Percentiles rank a stretch among this genome's conserved stretches.
These are phyloP conservation scores for Halichoerus grypus DNA, from an alignment of 2,113 vertebrate species.

Conservation along the genomic window DNA sequence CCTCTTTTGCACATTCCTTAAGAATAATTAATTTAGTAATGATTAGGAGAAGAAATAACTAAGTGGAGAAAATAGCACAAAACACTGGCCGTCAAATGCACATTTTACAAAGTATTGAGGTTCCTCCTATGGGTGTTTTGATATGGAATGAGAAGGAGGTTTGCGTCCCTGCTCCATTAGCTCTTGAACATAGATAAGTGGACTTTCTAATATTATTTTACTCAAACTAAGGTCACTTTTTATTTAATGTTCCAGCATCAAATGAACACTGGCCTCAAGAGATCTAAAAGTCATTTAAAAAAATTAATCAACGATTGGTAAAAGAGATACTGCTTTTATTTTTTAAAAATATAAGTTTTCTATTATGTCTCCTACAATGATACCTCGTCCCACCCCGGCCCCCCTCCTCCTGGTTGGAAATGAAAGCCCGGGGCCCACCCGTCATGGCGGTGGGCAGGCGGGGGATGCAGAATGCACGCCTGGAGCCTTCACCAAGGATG, in stretches of 20 bases:
- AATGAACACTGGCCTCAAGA: slow-evolving; percentile 44
- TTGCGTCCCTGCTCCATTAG: background rate
- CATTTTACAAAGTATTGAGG: slow-evolving; percentile 63
- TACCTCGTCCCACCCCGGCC: background rate
- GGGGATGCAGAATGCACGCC: slow-evolving; percentile 90
- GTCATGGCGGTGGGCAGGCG: slow-evolving; percentile 89
- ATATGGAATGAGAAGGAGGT: slow-evolving; percentile 63
- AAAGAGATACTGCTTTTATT: slow-evolving; percentile 62
- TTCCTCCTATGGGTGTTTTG: slow-evolving; percentile 68
- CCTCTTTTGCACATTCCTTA: slow-evolving; percentile 18
- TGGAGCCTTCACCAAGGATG: slow-evolving; percentile 93
- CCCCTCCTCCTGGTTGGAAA: slow-evolving; percentile 74
- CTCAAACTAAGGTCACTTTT: slow-evolving; percentile 69
- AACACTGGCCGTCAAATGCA: slow-evolving; percentile 50
- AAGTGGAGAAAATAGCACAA: background rate
- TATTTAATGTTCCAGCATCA: slow-evolving; percentile 39
- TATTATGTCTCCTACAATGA: slow-evolving; percentile 72
- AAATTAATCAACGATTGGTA: slow-evolving; percentile 76
- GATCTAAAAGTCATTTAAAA: slow-evolving; percentile 51
- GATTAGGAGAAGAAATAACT: slow-evolving; percentile 60
- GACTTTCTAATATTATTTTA: slow-evolving; percentile 69
- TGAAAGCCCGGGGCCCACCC: slow-evolving; percentile 88
- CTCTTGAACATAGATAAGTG: slow-evolving; percentile 55
- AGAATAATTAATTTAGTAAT: background rate
- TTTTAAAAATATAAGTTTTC: slow-evolving; percentile 61